Conservation (phyloP, 1,140 invertebrate species). For the Bombus difficillimus region DNA sequence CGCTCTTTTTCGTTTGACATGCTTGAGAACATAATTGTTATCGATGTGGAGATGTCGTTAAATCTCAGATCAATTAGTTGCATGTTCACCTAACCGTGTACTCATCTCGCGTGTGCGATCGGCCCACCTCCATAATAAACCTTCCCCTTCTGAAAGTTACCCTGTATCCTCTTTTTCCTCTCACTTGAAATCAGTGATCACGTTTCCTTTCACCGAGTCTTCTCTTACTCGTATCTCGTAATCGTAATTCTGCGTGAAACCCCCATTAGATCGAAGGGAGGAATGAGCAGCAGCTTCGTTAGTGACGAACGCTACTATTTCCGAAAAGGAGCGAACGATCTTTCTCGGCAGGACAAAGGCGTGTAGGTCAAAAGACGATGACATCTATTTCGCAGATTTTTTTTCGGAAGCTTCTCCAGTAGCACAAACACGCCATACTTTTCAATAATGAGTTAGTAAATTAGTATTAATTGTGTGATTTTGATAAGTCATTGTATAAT, state of each 20-base stretch:
- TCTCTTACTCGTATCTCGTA: conserved; percentile 35
- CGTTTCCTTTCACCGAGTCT: conserved; percentile 43
- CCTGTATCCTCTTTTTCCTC: conserved; percentile 22
- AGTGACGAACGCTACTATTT: conserved; percentile 8
- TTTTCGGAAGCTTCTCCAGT: not conserved
- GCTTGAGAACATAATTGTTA: not conserved
- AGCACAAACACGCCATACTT: not conserved
- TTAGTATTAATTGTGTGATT: conserved; percentile 1
- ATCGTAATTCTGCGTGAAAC: conserved; percentile 1
- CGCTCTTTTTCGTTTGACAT: not conserved
- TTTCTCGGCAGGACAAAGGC: conserved; percentile 25
- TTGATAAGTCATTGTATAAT: not conserved
- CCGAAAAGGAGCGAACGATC: not conserved
- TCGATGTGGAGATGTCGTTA: not conserved
- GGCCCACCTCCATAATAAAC: not conserved
- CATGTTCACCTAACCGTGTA: not conserved
- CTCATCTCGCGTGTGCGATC: not conserved
- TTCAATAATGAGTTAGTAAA: not conserved
- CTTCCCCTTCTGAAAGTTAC: not conserved
- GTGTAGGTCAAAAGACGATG: not conserved
- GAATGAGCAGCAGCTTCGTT: not conserved
- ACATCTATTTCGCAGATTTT: not conserved
- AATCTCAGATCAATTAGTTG: not conserved
- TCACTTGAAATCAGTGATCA: conserved; percentile 44
- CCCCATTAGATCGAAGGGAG: no score